Base-by-base conservation (phyloP, 2,797 vertebrate species). In the Silurus aristotelis region DNA sequence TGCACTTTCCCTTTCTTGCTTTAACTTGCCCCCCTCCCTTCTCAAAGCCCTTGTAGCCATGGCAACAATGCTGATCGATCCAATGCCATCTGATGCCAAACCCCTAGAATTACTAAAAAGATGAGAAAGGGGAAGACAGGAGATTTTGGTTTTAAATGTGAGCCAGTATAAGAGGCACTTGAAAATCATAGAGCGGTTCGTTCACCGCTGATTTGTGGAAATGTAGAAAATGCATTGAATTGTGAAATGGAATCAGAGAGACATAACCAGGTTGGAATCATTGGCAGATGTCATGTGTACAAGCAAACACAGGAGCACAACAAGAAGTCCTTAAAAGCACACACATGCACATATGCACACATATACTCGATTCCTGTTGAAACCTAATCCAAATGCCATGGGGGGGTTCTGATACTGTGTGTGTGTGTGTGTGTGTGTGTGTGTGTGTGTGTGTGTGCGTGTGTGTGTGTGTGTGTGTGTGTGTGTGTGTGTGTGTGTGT, bases 41-140 rank as follows among this genome's bases (percentile, higher is more conserved):
- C 52, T n/a, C 93, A 94, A 93, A 94, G 94, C 94, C 95, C 93
- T 90, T 92, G 96, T 97, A 93, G 94, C 95, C 96, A 98, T 97
- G 95, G 96, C 94, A 96, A 97, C 96, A 89, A 94, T 94, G 92
- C 95, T 93, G 94, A 97, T 97, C 95, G 95, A 97, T 98, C 96
- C 94, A 92, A 94, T 93, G 94, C 95, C 96, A 96, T 96, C 95
- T 96, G 95, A 96, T 96, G 94, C 95, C 95, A 93, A 95, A 94
- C 95, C 95, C 94, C 93, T 95, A 94, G 94, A 93, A 95, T 90
- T 70, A 92, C 92, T 95, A 95, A 95, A 90, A 90, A 91, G 94
- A 94, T 94, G 93, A 94, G 88, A 86, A 86, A 71, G 56, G 83
- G 84, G 77, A 83, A 83, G 83, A 78, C n/a, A 6, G 66, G 56